Conservation (phyloP, 1,140 invertebrate species). For the Hirudo medicinalis region DNA sequence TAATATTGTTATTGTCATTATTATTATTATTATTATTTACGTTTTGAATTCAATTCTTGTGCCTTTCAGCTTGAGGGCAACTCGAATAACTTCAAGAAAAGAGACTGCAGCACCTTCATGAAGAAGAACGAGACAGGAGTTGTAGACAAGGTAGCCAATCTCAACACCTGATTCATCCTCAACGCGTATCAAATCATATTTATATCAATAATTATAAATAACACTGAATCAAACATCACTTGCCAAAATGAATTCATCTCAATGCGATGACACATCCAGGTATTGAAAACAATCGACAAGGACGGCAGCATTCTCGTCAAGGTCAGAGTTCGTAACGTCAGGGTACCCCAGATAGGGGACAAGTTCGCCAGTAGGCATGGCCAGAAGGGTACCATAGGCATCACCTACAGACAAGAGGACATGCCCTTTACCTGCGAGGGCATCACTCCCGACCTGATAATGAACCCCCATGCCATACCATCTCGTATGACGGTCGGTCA, state of each 20-base stretch:
- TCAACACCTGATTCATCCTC: too few relatives aligned
- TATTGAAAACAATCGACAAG: conserved; percentile 85
- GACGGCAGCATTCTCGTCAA: conserved; percentile 98
- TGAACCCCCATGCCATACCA: conserved; percentile 97
- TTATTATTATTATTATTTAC: conserved; percentile 4
- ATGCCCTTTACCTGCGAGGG: conserved; percentile 97
- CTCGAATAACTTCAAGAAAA: conserved; percentile 72
- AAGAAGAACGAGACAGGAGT: conserved; percentile 95
- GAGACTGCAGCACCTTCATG: conserved; percentile 89
- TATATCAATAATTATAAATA: too few relatives aligned
- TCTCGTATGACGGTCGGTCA: conserved; percentile 99
- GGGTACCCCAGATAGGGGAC: conserved; percentile 96
- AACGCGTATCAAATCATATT: too few relatives aligned
- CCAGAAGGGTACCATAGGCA: conserved; percentile 97
- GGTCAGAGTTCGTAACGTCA: conserved; percentile 88
- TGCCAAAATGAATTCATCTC: too few relatives aligned
- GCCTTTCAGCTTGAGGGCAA: conserved; percentile 62
- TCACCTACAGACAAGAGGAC: conserved; percentile 92
- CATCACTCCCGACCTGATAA: conserved; percentile 91
- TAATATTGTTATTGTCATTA: background rate
- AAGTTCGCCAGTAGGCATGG: conserved; percentile 97
- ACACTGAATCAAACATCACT: conserved; percentile 44
- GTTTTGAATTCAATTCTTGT: background rate
- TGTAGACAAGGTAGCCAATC: conserved; percentile 51
- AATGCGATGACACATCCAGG: conserved; percentile 47